Evolutionary conservation across 2,888 invertebrate species (phyloP), one percentile per base, ranked within the genome.

Genomic region (Hirtodrosophila cameraria): DNA sequence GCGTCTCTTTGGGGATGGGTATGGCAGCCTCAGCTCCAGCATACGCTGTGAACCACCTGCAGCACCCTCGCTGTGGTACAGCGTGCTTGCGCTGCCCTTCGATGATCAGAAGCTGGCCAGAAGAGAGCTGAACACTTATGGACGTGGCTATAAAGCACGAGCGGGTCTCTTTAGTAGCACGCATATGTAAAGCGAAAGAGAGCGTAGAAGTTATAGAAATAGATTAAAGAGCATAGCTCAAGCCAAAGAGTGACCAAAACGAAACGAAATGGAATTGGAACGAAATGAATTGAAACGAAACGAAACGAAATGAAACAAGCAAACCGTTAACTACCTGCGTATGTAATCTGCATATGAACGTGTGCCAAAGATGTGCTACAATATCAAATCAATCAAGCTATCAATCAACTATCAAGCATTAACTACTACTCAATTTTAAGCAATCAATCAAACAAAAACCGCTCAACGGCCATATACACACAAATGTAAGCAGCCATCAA

Each of bases 131-230:
- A 92, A 91, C 85, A 92, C 92, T 61, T 92, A 92, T 77, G 92
- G 92, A 75, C 91, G 91, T 59, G 91, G 91, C 77, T 92, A 92
- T 88, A 94, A 96, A 88, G 94, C 94, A 77, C 93, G 96, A 87
- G 97, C 97, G 86, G 97, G 97, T 89, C 96, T 96, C 92, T 97
- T 97, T 93, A 96, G 96, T 92, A 96, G 95, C 92, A 96, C 96
- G 20, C 79, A 77, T 61, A 75, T 66, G 77, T 80, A 36, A 60
- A 12, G 23, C 13, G 2, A 35, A 11, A 28, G 45, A 12, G 11
- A 36, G 11, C 23, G 20, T 48, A 11, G 39, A 9, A 4, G 11
- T n/a, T 43, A 46, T 18, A 65, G 57, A 61, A 35, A 57, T 59
- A 39, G n/a, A n/a, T n/a, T n/a, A n/a, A n/a, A 35, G 42, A 46